These are phyloP conservation scores for Cnemophilus loriae DNA, from an alignment of 2,113 vertebrate species.

Conservation along the genomic window DNA sequence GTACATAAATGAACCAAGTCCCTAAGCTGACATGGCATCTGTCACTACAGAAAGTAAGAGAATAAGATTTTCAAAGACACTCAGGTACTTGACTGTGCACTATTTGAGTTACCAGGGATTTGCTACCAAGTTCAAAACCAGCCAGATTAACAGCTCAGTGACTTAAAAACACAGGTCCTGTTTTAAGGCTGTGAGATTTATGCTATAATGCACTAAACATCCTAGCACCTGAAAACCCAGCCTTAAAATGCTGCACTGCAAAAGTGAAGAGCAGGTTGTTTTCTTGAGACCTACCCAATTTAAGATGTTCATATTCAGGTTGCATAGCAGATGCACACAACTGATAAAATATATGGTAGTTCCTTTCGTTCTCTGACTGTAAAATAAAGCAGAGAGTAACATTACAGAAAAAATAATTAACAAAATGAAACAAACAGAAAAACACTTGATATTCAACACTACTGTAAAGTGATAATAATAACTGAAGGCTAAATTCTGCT, in stretches of 20 bases:
- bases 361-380: slow-evolving; percentile 93
- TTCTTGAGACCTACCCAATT: slow-evolving; percentile 79
- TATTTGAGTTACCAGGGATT: background rate
- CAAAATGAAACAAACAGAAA: background rate
- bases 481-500: background rate
- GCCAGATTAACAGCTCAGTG: background rate
- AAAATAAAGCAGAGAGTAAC: slow-evolving; percentile 28
- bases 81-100: background rate
- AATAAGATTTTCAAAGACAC: background rate
- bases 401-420: background rate
- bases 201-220: background rate
- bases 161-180: background rate
- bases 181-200: background rate
- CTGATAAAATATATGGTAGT: slow-evolving; percentile 99
- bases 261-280: background rate
- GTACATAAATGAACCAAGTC: background rate
- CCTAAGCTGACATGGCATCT: background rate
- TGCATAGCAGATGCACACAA: slow-evolving; percentile 87
- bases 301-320: slow-evolving; percentile 83
- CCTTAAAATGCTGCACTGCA: background rate
- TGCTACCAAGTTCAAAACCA: background rate
- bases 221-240: background rate
- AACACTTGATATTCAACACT: background rate
- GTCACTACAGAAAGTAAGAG: background rate
- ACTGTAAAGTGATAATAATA: background rate